phyloP scores from a whole-genome alignment of 1,140 invertebrate genomes.

The Leptopilina boulardi region DNA sequence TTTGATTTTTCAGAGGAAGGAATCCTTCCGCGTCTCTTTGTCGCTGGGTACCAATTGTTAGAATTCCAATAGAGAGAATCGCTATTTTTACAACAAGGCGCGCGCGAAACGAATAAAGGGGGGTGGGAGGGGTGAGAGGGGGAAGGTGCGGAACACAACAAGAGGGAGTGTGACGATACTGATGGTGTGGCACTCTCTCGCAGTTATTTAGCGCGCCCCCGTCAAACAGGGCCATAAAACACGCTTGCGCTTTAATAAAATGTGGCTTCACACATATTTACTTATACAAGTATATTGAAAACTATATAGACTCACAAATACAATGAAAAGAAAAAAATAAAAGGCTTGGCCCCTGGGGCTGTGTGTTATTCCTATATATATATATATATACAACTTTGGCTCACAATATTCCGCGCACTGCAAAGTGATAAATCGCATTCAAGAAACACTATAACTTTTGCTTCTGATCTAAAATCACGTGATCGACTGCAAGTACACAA shows the following conservation, averaged over 20 bases:
- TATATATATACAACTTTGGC: too few species aligned
- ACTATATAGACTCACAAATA: too few species aligned
- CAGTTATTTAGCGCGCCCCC: slow-evolving; percentile 62
- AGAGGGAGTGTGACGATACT: slow-evolving; percentile 46
- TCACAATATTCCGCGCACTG: too few species aligned
- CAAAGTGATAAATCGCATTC: slow-evolving; percentile 17
- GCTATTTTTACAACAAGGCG: slow-evolving; percentile 56
- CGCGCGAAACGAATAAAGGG: slow-evolving; percentile 42
- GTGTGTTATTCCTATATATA: too few species aligned
- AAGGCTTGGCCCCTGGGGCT: slow-evolving; percentile 12
- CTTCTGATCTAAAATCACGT: slow-evolving; percentile 15
- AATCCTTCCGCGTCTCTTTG: slow-evolving; percentile 46
- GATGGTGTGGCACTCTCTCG: slow-evolving; percentile 52
- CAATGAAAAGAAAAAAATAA: too few species aligned
- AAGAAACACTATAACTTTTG: slow-evolving; percentile 4
- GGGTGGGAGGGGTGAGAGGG: not conserved
- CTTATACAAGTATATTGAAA: too few species aligned
- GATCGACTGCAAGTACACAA: not conserved
- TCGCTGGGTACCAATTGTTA: slow-evolving; percentile 53
- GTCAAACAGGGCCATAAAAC: slow-evolving; percentile 67
- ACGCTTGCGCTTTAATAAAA: slow-evolving; percentile 69
- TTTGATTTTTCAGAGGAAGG: not conserved
- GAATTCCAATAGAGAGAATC: slow-evolving; percentile 55
- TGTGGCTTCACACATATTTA: slow-evolving; percentile 54
- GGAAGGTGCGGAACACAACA: slow-evolving; percentile 38